phyloP scores from a whole-genome alignment of 2,797 vertebrate genomes.

The Caiman crocodilus region DNA sequence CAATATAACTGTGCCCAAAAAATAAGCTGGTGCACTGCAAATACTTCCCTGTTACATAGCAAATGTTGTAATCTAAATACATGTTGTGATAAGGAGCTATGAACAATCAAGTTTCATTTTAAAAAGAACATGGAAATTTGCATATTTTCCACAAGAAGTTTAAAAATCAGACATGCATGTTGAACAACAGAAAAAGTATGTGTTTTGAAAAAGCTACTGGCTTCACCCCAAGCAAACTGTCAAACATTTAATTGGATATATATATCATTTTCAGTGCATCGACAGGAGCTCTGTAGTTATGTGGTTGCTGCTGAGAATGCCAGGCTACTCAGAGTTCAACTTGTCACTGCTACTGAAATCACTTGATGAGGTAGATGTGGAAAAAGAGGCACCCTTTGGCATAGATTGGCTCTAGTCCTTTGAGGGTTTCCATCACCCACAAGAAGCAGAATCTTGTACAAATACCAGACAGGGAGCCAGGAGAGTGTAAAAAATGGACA shows the following conservation, averaged over 20 bases:
- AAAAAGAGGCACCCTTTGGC: not conserved
- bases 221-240: rapidly evolving
- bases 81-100: rapidly evolving
- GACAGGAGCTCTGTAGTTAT: not conserved
- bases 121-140: not conserved
- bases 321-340: not conserved
- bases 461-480: not conserved
- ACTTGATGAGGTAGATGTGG: not conserved
- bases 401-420: not conserved
- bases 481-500: not conserved
- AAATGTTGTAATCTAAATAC: rapidly evolving
- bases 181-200: not conserved
- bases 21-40: rapidly evolving
- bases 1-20: not conserved
- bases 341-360: not conserved
- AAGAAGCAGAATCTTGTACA: not conserved
- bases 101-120: not conserved
- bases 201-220: not conserved
- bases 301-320: not conserved
- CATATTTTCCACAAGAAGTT: not conserved
- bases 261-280: not conserved
- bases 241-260: not conserved
- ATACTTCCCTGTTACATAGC: rapidly evolving
- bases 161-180: not conserved
- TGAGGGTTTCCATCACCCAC: not conserved